Evolutionary conservation across 2,888 invertebrate genomes (phyloP).

Genomic region (Rhamnusium bicolor): DNA sequence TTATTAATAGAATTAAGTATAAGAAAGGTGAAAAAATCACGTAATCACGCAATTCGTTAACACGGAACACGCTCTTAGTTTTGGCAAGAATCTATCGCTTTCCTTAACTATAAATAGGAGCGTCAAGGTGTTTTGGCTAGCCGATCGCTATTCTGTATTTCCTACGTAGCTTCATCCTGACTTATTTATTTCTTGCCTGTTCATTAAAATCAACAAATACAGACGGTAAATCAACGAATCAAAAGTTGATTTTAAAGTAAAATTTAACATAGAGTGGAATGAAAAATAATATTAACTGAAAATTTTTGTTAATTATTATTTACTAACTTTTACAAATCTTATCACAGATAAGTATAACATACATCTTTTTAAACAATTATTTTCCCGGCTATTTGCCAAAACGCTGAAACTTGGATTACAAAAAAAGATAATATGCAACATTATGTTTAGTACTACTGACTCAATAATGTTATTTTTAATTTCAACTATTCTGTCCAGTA

Average conservation of each 20-base stretch:
- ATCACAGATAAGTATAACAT: too few relatives aligned
- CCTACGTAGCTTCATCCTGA: neutral
- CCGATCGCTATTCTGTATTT: neutral
- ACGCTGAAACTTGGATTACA: too few relatives aligned
- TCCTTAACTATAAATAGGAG: neutral
- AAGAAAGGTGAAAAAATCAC: neutral
- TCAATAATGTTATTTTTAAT: too few relatives aligned
- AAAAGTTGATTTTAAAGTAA: neutral
- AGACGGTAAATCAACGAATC: neutral
- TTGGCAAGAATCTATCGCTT: neutral
- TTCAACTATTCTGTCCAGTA: too few relatives aligned
- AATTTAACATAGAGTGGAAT: neutral
- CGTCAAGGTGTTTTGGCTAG: neutral
- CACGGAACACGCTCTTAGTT: neutral
- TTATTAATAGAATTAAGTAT: neutral
- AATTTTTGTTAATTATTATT: too few relatives aligned
- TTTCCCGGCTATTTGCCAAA: too few relatives aligned
- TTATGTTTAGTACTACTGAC: too few relatives aligned
- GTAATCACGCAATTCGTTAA: neutral
- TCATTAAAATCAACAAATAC: neutral
- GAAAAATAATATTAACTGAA: too few relatives aligned
- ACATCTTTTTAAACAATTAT: too few relatives aligned
- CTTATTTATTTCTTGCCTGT: neutral
- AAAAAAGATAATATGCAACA: too few relatives aligned
- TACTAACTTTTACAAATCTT: too few relatives aligned